Evolutionary conservation across 2,888 invertebrate species (phyloP), one percentile per base, ranked within the genome.

Genomic region (Cybosia mesomella): DNA sequence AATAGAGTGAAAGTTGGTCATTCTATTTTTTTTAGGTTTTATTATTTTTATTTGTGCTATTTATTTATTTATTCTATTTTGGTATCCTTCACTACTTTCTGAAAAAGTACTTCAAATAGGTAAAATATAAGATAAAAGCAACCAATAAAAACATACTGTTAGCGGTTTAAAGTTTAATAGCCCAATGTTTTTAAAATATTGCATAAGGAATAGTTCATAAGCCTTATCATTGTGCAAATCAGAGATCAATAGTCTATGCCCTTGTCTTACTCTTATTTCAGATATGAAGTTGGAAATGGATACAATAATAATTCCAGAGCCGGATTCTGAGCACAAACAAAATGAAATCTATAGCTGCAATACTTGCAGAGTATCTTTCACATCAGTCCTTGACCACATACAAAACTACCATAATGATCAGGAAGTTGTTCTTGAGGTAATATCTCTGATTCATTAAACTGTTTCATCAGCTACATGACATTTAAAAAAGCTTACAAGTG

Each of bases 351-450:
- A 96, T 86, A 96, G 95, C 74, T 97, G 97, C 80, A 96, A 96
- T 71, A 96, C 96, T 68, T 97, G 97, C 81, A 95, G 96, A 2
- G 95, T 96, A 65, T 96, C 95, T 66, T 97, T 97, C 82, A 92
- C 94, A 39, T 96, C 96, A 0, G 95, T 97, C 7, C 88, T 96
- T 70, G 96, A 96, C 1, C 97, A 97, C 82, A 96, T 97, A 78
- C 95, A 95, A 71, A 95, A 95, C 73, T 96, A 95, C 81, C 97
- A 97, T 81, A 96, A 95, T 83, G 96, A 96, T 63, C 96, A 97
- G 83, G 96, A 97, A 87, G 96, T 97, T 66, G 94, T 96, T 60
- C 91, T 97, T 68, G 96, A 96, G 94, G 96, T 95, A 89, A 55
- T 55, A n/a, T 21, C 9, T 58, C 9, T 8, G 28, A 22, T 58